These are phyloP conservation scores for Pogonomyrmex barbatus DNA, from an alignment of 1,140 invertebrate species.

Conservation along the genomic window DNA sequence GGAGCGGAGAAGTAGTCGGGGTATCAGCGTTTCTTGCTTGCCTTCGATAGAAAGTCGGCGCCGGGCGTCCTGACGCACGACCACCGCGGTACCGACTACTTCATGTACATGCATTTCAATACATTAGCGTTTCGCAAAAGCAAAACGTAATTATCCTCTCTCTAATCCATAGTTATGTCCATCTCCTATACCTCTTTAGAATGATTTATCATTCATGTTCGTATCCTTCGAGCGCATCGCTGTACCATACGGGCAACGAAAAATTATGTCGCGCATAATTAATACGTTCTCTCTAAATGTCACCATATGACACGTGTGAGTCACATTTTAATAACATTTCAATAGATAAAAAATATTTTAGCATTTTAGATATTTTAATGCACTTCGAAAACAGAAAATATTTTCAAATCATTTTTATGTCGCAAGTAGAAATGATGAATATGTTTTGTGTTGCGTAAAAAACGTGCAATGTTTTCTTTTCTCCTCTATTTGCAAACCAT, in stretches of 20 bases:
- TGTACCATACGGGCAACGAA: background rate
- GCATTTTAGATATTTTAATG: background rate
- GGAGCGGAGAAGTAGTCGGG: background rate
- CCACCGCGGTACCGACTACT: slow-evolving; percentile 13
- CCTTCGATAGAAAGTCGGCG: slow-evolving; percentile 33
- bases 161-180: slow-evolving; percentile 54
- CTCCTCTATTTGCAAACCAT: background rate
- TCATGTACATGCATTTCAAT: slow-evolving; percentile 74
- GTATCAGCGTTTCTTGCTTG: slow-evolving; percentile 58
- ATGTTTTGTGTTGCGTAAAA: background rate
- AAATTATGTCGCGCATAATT: background rate
- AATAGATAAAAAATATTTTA: slow-evolving; percentile 16
- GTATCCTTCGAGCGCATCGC: background rate
- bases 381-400: background rate
- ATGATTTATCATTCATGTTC: background rate
- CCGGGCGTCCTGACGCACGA: slow-evolving; percentile 10
- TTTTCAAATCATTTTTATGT: background rate
- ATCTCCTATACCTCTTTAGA: background rate
- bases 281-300: background rate
- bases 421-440: background rate
- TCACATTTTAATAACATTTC: background rate
- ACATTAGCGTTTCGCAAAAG: slow-evolving; percentile 61
- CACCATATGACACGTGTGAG: background rate
- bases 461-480: background rate
- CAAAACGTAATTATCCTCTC: slow-evolving; percentile 62